Base-by-base conservation (phyloP, 1,140 invertebrate species). In the Cotesia glomerata region DNA sequence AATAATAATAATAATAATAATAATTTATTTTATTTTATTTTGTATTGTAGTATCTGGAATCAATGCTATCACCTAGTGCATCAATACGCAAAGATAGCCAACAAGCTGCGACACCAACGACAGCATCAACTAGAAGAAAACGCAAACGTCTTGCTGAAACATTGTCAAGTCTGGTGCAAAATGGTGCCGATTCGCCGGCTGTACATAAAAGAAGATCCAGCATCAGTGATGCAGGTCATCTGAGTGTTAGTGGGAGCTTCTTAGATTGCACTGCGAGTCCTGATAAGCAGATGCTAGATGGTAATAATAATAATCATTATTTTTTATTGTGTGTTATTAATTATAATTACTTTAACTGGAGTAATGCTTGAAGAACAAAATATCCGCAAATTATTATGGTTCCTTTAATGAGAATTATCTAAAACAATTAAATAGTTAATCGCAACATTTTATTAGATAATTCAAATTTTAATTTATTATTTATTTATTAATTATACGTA, bases 231-330 rank as follows among this genome's bases (percentile, higher is more conserved):
- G 92, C 93, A 16, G 93, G 93, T 62, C 87, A 94, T 36, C 89
- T 95, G n/a, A 94, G 93, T 79, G 92, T 94, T 14, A 95, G 93
- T 75, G 94, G 93, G 59, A 96, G 94, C 76, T 94, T 96, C 84
- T 89, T 97, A 35, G 95, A 97, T 81, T 94, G 92, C 76, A 95
- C 94, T 18, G 89, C 91, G 51, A 94, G 92, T 86, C 93, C 93
- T 14, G 92, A 93, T 72, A 92, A 91, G 81, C 89, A 90, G 72
- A 79, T 90, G 14, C 77, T 90, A 0, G 91, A 92, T 84, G 90
- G 90, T 90, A 69, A 80, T 77, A 78, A 18, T 7, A 8, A 62
- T 54, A 32, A 32, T 52, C 7, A 2, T 16, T n/a, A 67, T 64
- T 13, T n/a, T 39, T 63, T 39, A 39, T 26, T 63, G 34, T 32